Percentiles rank a stretch among this genome's conserved stretches.
Evolutionary conservation across 2,888 invertebrate species (phyloP).

Genomic region (Agapetus fuscipes): DNA sequence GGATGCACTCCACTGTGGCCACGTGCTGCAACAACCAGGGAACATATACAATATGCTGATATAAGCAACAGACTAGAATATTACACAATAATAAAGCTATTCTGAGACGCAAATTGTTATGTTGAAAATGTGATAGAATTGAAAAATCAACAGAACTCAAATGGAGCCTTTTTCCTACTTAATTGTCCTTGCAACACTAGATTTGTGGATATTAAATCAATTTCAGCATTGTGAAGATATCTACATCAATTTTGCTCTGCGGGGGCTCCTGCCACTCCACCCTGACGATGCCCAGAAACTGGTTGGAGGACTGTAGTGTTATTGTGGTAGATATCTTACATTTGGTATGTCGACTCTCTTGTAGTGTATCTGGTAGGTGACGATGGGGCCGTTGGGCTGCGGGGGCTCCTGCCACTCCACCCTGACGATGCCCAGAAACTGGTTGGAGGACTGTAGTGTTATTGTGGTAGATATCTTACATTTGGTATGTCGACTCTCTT

Average conservation of each 20-base stretch:
- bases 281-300: constrained; percentile 44
- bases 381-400: constrained; percentile 86
- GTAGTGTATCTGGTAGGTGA: constrained; percentile 75
- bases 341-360: constrained; percentile 55
- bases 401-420: constrained; percentile 80
- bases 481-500: constrained; percentile 55
- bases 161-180: no score
- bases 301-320: constrained; percentile 25
- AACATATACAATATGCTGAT: constrained; percentile 1
- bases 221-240: no score
- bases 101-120: no score
- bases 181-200: no score
- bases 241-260: no score
- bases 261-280: constrained; percentile 73
- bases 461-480: no score
- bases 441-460: constrained; percentile 25
- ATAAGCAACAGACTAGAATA: no score
- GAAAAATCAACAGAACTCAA: no score
- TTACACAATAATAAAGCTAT: no score
- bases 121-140: no score
- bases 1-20: constrained; percentile 55
- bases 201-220: no score
- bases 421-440: constrained; percentile 44
- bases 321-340: no score
- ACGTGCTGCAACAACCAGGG: constrained; percentile 40